Evolutionary conservation across 2,888 invertebrate genomes (phyloP).

Genomic region (Cyclophora punctaria): DNA sequence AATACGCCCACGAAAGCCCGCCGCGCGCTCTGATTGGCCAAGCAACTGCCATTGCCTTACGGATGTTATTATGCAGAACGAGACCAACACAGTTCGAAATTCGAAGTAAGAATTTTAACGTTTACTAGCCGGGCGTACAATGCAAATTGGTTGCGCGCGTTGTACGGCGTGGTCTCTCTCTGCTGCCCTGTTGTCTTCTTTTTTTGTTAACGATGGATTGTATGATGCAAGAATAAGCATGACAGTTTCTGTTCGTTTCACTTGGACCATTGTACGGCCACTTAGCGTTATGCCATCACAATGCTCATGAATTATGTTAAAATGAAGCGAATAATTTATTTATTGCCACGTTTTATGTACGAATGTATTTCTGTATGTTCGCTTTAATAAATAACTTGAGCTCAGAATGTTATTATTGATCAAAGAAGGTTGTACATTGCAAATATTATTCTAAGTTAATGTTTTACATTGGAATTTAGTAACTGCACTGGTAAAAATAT

Average conservation of each 20-base stretch:
- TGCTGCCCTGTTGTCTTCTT: slow-evolving; percentile 40
- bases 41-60: slow-evolving; percentile 72
- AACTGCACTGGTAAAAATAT: too few species aligned
- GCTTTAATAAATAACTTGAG: slow-evolving; percentile 9
- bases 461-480: too few species aligned
- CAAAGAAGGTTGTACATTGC: not conserved
- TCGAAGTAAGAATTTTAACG: slow-evolving; percentile 71
- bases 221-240: slow-evolving; percentile 45
- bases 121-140: slow-evolving; percentile 64
- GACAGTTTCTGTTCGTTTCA: slow-evolving; percentile 41
- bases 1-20: slow-evolving; percentile 65
- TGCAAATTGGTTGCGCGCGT: slow-evolving; percentile 69
- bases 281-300: slow-evolving; percentile 36
- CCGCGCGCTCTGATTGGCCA: slow-evolving; percentile 63
- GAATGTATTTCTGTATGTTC: slow-evolving; percentile 17
- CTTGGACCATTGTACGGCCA: slow-evolving; percentile 38
- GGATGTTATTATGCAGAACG: slow-evolving; percentile 73
- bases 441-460: too few species aligned
- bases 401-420: slow-evolving; percentile 4
- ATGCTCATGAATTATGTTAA: slow-evolving; percentile 32
- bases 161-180: slow-evolving; percentile 54
- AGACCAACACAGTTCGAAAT: slow-evolving; percentile 66
- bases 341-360: slow-evolving; percentile 20
- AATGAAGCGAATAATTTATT: slow-evolving; percentile 30
- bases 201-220: slow-evolving; percentile 43